Base-by-base conservation (phyloP, 2,113 vertebrate genomes). In the Hippocampus comes region DNA sequence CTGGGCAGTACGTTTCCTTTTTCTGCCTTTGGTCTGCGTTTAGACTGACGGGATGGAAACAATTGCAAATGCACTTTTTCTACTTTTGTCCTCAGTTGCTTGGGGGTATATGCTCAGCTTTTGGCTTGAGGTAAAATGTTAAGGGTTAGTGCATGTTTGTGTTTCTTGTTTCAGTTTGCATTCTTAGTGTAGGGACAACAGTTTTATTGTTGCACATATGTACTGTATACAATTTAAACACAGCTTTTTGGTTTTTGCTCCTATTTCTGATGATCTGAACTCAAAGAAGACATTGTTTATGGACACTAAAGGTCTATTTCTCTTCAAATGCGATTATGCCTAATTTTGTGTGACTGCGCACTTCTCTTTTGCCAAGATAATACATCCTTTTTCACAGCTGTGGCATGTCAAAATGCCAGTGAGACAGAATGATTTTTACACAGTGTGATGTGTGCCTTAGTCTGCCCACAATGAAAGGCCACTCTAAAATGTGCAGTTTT, bases 21-120 rank as follows among this genome's bases (percentile, higher is more conserved):
- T 67, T 74, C 72, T 57, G 55, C 85, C 77, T 87, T 86, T 86
- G 63, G 57, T 67, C 78, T 83, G 86, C 8, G 30, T 63, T 61
- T 9, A 27, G 27, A 30, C 5, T 6, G 17, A n/a, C n/a, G 20
- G 67, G 15, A n/a, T 53, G 51, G 64, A 46, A 46, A 68, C 5
- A 21, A 20, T 6, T 42, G 11, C n/a, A 20, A 9, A 15, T 25
- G n/a, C 63, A 25, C n/a, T 66, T 46, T 61, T 34, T 38, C 42
- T 17, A 30, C 17, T 42, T 63, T 63, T 42, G 21, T 7, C 34
- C 9, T 63, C 38, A 21, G 1, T 20, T 5, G 21, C 1, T 43
- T 64, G 20, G 17, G 9, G 2, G 30, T 17, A 61, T 61, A 20
- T 49, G 7, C 10, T 34, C 41, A 3, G 9, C 14, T 63, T 72